Evolutionary conservation across 2,113 vertebrate species (phyloP), one percentile per base, ranked within the genome.

Genomic region (Pontoporia blainvillei): DNA sequence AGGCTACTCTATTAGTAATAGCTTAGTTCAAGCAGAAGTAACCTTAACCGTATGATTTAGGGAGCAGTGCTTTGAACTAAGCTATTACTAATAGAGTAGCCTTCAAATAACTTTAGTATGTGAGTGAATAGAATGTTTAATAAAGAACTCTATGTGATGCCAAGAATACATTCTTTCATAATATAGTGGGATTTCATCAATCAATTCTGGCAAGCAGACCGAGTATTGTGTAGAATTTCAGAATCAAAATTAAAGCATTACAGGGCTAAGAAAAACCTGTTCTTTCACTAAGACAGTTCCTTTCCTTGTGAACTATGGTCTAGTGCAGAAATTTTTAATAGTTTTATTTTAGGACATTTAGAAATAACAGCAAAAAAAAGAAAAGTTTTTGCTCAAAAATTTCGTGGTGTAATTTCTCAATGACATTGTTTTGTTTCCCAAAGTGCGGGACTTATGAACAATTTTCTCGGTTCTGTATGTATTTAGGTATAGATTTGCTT

Each of bases 181-280:
- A 79, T 39, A 66, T 6, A 72, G 57, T 66, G 29, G 78, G 54
- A 90, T 90, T 90, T 91, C 21, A 89, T 73, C 8, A 1, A 18
- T 57, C 54, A 79, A 36, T 90, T 94, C 84, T 92, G 88, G 46
- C 67, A 86, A 86, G n/a, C 31, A 66, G 67, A 92, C 8, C 8
- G 62, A 21, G 5, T 71, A 83, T 95, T 94, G 82, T 64, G 13
- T n/a, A 52, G 27, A 13, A 6, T 44, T 86, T 89, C 84, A 82
- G 39, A 90, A 92, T 96, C 27, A 94, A 76, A 95, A 92, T 54
- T 57, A 83, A 92, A 88, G 39, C 31, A 76, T 12, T 39, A 46
- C 44, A 52, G 34, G 29, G 17, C 27, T 49, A 71, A 89, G 81
- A 39, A 85, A 87, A 88, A 36, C 14, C 8, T 20, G 5, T 87